Conservation (phyloP, 2,888 invertebrate genomes). For the Stenurella melanura region DNA sequence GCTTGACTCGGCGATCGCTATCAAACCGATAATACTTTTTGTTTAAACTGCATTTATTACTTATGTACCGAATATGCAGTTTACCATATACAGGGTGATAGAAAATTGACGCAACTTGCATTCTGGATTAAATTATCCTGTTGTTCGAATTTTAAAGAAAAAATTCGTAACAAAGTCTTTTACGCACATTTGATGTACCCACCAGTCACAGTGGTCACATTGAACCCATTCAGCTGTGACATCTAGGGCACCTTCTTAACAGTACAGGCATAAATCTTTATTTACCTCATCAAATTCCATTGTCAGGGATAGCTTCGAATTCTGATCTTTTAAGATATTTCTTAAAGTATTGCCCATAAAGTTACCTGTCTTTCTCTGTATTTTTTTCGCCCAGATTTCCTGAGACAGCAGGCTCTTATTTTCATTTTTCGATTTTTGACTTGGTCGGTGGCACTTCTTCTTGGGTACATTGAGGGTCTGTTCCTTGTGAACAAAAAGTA, state of each 20-base stretch:
- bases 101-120: too few relatives aligned
- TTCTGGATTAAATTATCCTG: too few relatives aligned
- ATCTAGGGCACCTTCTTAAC: constrained; percentile 28
- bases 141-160: too few relatives aligned
- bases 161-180: too few relatives aligned
- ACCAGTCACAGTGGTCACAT: constrained; percentile 39
- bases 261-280: constrained; percentile 34
- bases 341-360: constrained; percentile 11
- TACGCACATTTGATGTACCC: constrained; percentile 40
- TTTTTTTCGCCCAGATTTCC: constrained; percentile 30
- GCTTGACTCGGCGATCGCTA: too few relatives aligned
- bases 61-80: too few relatives aligned
- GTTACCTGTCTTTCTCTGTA: constrained; percentile 2
- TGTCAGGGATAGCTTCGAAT: too few relatives aligned
- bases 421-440: not conserved
- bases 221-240: constrained; percentile 36
- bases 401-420: constrained; percentile 24
- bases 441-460: not conserved
- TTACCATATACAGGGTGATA: too few relatives aligned
- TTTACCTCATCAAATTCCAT: not conserved
- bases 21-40: too few relatives aligned
- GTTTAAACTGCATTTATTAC: too few relatives aligned
- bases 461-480: constrained; percentile 16
- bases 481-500: too few relatives aligned
- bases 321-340: constrained; percentile 13